Evolutionary conservation across 2,888 invertebrate species (phyloP), one percentile per base, ranked within the genome.

Genomic region (Catocala sponsa): DNA sequence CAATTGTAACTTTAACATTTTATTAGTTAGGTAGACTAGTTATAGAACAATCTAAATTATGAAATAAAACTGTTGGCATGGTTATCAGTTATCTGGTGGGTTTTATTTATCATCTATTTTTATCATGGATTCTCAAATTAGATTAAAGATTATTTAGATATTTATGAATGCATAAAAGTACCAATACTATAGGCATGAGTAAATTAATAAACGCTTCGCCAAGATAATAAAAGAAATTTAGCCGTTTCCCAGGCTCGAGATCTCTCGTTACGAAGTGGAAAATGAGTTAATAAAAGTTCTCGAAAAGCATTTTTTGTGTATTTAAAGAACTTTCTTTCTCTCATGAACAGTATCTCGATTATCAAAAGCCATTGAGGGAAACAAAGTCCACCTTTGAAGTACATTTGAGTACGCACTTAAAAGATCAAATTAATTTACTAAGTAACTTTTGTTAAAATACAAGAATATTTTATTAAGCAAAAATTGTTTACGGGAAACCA

Each of bases 31-130:
- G 65, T 76, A 78, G 76, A 64, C 52, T 81, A 80, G 77, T 67
- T 61, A 70, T 83, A 80, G 77, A 74, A 69, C 41, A 74, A 70
- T 67, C 65, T 72, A 59, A 78, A 78, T 68, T 74, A 82, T 73
- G 66, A 76, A 86, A 84, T 82, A 81, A 84, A 85, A 78, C 69
- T 85, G 86, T 88, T 89, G 85, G 79, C 81, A 88, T 86, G 85
- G 74, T 83, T 82, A 72, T 62, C 72, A 65, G 71, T 80, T 80
- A 79, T 68, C 76, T 54, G 67, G 61, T 72, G 73, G 55, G 66
- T 69, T 74, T 74, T 70, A 71, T 71, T 72, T 65, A 38, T 46
- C 25, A 25, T 25, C 25, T 25, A 25, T 25, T 25, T 15, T 15
- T 59, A 64, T 59, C 56, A 64, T 52, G 44, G 41, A 55, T n/a